Base-by-base conservation (phyloP, 2,113 vertebrate genomes). In the Aldabrachelys gigantea region DNA sequence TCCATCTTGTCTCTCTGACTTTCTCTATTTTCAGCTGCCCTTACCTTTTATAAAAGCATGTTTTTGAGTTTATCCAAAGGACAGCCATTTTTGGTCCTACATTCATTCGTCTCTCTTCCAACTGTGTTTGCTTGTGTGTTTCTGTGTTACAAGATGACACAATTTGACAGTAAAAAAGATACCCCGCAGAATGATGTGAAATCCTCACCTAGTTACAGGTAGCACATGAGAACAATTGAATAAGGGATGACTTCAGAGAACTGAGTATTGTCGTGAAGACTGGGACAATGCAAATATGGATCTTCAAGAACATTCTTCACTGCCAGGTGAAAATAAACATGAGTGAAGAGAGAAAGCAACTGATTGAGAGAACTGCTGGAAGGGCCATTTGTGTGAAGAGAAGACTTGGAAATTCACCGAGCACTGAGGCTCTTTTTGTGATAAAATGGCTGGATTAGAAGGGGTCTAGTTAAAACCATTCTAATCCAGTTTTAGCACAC, bases 91-190 rank as follows among this genome's bases (percentile, higher is more conserved):
- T 35, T 84, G 49, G 25, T 29, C 5, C 6, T 0, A 35, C 8
- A 0, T 88, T 80, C 76, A 44, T 0, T 14, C 0, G 1, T 84
- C 85, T 79, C 0, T 35, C 4, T 5, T 65, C 14, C 54, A 76
- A 59, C 83, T 65, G 5, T 52, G 82, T 31, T 72, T 19, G 2
- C 5, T 6, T 50, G 27, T 24, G 41, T 86, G 56, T 52, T 47
- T 47, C 6, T 78, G 24, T 25, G 44, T 13, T 78, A 6, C 14
- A 78, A 47, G 75, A 78, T 8, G 41, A 44, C 47, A 47, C 25
- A 27, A 27, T 44, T 78, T 78, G 25, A 47, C 25, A 12, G 16
- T 47, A 25, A 24, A 47, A 90, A 88, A 78, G 4, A 27, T 21
- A 21, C 19, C 31, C 29, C 7, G 7, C 4, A 4, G 27, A 91